Evolutionary conservation across 1,140 invertebrate species (phyloP), one percentile per base, ranked within the genome.

Genomic region (Littorina saxatilis): DNA sequence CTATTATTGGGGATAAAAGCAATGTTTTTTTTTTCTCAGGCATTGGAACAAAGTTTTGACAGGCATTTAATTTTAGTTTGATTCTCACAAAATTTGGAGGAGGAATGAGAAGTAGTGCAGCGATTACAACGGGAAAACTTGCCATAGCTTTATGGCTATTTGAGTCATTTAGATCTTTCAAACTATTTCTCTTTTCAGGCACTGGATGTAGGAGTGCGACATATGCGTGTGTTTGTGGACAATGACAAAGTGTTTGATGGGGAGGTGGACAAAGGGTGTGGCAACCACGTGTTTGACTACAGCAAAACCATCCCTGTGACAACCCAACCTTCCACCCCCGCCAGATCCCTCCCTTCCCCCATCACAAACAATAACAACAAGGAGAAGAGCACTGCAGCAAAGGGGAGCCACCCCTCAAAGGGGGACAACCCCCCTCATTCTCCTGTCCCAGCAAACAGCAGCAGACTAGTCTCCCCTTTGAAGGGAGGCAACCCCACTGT

Each of bases 201-300:
- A 47, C 82, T 92, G 70, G 86, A 89, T 80, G 87, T 90, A 39
- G 91, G 91, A 32, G 88, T 88, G 13, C 89, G 88, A 78, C 84
- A 90, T 76, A 82, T 90, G 5, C 74, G 85, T n/a, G 83, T 92
- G 29, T 88, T 87, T 84, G 82, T 92, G 55, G 88, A 85, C 37
- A 88, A 87, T 23, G 83, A 90, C 43, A 82, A 92, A 20, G 77
- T 91, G 52, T 92, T 86, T 84, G 84, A 86, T 83, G 91, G 91
- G 11, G 81, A 88, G 29, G 70, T 92, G 66, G 91, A 92, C 20
- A 92, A 92, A 84, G 92, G 91, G 17, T 92, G 92, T 88, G 92
- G 92, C n/a, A 92, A 92, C 50, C 91, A 92, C 74, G 88, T 92
- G 29, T 92, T 91, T 87, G 91, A 92, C 85, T 92, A 92, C 82